Evolutionary conservation across 2,888 invertebrate genomes (phyloP).

Genomic region (Boloria euphrosyne): DNA sequence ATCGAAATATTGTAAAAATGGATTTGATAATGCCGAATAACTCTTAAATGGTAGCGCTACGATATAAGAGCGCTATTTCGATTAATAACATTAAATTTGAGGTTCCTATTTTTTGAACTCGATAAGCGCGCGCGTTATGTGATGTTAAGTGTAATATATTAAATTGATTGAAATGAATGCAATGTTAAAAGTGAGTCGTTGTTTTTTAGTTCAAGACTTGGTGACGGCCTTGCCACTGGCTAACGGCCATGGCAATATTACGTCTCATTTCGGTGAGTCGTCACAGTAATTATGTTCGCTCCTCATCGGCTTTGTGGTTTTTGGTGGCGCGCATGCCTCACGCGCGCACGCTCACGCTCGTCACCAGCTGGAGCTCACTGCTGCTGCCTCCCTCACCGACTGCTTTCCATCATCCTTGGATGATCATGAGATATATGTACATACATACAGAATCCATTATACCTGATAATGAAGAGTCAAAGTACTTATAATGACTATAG

Average conservation of each 20-base stretch:
- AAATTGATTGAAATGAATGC: constrained; percentile 63
- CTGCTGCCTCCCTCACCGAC: constrained; percentile 12
- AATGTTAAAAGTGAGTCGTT: constrained; percentile 80
- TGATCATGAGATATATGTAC: neutral
- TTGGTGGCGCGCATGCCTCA: constrained; percentile 72
- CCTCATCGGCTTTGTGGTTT: constrained; percentile 79
- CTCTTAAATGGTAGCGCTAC: constrained; percentile 30
- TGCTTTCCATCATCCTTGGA: neutral
- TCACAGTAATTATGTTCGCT: constrained; percentile 69
- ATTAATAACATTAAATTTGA: constrained; percentile 31
- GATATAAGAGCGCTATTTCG: constrained; percentile 30
- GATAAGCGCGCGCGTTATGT: constrained; percentile 35
- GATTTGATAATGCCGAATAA: constrained; percentile 36
- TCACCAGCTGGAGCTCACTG: constrained; percentile 43
- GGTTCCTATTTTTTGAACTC: constrained; percentile 39
- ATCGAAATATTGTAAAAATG: constrained; percentile 35
- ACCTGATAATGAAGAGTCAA: no score
- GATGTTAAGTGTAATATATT: constrained; percentile 42
- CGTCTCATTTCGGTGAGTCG: constrained; percentile 83
- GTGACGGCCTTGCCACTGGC: constrained; percentile 82
- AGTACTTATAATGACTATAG: no score
- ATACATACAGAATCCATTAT: neutral
- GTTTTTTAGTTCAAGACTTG: constrained; percentile 83
- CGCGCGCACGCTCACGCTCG: constrained; percentile 60
- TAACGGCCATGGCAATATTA: constrained; percentile 81